phyloP scores from a whole-genome alignment of 2,113 vertebrate species.

The Psophia crepitans region DNA sequence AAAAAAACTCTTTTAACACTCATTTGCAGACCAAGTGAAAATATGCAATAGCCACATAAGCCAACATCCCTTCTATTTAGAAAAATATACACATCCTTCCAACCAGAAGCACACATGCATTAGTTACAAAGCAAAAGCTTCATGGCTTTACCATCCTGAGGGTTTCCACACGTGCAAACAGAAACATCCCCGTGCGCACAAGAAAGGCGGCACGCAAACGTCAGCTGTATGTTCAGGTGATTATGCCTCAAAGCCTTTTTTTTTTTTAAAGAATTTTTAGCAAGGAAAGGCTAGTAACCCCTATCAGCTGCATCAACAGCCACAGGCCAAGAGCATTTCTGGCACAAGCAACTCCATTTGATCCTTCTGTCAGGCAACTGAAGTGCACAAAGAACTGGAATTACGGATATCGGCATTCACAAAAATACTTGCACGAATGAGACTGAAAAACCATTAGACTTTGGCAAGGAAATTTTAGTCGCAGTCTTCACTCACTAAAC shows the following conservation, averaged over 20 bases:
- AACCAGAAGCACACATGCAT: background rate
- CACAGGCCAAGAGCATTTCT: background rate
- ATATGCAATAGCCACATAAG: background rate
- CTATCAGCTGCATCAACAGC: background rate
- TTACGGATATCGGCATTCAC: background rate
- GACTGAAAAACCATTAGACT: background rate
- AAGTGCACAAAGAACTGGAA: background rate
- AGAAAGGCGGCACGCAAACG: background rate
- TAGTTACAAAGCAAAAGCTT: background rate
- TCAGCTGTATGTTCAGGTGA: background rate
- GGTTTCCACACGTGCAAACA: background rate
- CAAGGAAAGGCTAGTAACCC: background rate
- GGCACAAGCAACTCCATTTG: background rate
- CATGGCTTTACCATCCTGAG: background rate
- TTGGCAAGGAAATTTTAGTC: background rate
- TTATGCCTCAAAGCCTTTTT: background rate
- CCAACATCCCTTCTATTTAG: background rate
- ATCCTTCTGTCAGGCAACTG: background rate
- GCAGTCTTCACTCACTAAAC: background rate
- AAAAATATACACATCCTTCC: background rate
- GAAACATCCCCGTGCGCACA: accelerated
- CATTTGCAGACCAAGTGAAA: background rate
- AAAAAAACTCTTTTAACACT: background rate
- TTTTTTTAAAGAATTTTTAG: background rate
- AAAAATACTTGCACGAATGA: background rate